Conservation (phyloP, 2,113 vertebrate genomes). For the Erythrolamprus reginae region DNA sequence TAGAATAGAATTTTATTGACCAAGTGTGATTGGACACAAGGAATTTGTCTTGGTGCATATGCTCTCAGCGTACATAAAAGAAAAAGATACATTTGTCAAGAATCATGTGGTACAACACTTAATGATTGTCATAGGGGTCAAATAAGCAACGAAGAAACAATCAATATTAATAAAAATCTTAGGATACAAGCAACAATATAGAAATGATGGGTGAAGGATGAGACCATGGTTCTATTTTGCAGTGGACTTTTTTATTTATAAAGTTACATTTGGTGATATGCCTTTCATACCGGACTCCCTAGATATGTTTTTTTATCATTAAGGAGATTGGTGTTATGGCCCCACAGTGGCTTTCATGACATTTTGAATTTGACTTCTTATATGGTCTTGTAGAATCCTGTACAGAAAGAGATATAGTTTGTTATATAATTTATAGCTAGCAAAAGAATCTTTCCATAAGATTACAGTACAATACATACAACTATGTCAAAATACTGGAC, state of each 20-base stretch:
- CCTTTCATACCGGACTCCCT: neutral
- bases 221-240: neutral
- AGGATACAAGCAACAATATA: no score
- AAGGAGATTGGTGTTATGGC: neutral
- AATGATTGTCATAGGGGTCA: no score
- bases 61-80: no score
- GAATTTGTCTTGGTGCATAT: no score
- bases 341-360: neutral
- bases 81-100: no score
- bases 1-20: no score
- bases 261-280: neutral
- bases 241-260: neutral
- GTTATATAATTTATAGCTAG: neutral
- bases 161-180: no score
- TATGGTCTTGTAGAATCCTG: neutral
- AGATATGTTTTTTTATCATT: neutral
- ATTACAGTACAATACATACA: neutral
- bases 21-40: no score
- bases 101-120: no score
- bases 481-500: neutral
- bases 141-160: no score
- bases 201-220: neutral
- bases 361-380: neutral
- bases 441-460: neutral
- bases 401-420: neutral